phyloP scores from a whole-genome alignment of 2,888 invertebrate genomes.

The Eupithecia centaureata region DNA sequence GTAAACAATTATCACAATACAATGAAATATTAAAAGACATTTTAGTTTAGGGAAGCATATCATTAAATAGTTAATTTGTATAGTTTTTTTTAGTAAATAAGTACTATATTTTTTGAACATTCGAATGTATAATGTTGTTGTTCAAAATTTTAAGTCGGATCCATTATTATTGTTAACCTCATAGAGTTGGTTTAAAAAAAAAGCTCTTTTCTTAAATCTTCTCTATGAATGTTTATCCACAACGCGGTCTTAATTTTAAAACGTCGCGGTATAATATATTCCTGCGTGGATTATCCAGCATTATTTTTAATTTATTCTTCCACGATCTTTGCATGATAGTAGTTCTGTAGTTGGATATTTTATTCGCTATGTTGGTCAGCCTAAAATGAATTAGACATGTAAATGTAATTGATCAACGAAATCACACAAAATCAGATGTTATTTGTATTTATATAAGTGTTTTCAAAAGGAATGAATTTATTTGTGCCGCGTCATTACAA shows the following conservation, averaged over 20 bases:
- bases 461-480: not conserved
- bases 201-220: too few relatives aligned
- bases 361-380: not conserved
- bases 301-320: too few relatives aligned
- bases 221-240: too few relatives aligned
- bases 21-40: conserved; percentile 17
- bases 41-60: conserved; percentile 26
- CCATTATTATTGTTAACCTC: not conserved
- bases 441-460: too few relatives aligned
- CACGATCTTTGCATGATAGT: too few relatives aligned
- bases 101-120: not conserved
- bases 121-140: not conserved
- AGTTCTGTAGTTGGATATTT: too few relatives aligned
- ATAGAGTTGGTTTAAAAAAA: too few relatives aligned
- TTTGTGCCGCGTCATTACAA: too few relatives aligned
- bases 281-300: too few relatives aligned
- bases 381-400: not conserved
- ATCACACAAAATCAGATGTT: not conserved
- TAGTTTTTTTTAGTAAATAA: not conserved
- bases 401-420: not conserved
- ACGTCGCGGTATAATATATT: too few relatives aligned
- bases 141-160: not conserved
- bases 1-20: not conserved
- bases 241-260: too few relatives aligned
- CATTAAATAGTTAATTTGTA: conserved; percentile 15